Evolutionary conservation across 2,113 vertebrate species (phyloP).

Genomic region (Coregonus clupeaformis): DNA sequence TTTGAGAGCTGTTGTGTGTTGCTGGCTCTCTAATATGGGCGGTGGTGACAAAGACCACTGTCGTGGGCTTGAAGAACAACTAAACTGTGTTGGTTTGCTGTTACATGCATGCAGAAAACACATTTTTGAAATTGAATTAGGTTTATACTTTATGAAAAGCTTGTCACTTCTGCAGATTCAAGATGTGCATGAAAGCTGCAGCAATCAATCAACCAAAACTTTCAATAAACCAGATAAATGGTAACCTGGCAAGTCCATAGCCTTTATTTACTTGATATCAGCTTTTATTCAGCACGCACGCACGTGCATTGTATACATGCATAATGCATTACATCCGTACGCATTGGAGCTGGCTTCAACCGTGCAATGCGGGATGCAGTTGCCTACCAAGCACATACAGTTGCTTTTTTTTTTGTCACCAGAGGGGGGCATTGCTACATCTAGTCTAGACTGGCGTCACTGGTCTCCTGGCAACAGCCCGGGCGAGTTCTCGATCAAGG

Average conservation of each 20-base stretch:
- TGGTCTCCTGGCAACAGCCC: slow-evolving; percentile 73
- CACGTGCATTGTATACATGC: background rate
- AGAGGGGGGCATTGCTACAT: slow-evolving; percentile 59
- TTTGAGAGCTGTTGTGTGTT: background rate
- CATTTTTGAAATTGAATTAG: background rate
- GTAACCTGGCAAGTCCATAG: too few relatives aligned
- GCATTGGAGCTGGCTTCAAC: background rate
- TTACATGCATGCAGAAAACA: background rate
- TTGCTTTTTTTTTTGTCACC: slow-evolving; percentile 26
- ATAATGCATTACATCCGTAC: background rate
- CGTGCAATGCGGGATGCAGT: too few relatives aligned
- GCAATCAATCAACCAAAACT: background rate
- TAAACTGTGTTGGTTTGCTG: background rate
- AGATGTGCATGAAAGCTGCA: background rate
- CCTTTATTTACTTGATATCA: too few relatives aligned
- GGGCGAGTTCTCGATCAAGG: slow-evolving; percentile 46
- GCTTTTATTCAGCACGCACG: too few relatives aligned
- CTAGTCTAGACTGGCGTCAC: slow-evolving; percentile 63
- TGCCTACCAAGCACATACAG: background rate
- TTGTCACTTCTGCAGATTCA: background rate
- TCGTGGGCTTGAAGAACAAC: background rate
- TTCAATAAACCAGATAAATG: background rate
- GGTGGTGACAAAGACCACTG: background rate
- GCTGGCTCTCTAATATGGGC: background rate
- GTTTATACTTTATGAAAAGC: background rate